A percentile compares a stretch with the other conserved stretches of the same genome.
Conservation (phyloP, 2,888 invertebrate species). For the Imbricaverruca yamaguchii region DNA sequence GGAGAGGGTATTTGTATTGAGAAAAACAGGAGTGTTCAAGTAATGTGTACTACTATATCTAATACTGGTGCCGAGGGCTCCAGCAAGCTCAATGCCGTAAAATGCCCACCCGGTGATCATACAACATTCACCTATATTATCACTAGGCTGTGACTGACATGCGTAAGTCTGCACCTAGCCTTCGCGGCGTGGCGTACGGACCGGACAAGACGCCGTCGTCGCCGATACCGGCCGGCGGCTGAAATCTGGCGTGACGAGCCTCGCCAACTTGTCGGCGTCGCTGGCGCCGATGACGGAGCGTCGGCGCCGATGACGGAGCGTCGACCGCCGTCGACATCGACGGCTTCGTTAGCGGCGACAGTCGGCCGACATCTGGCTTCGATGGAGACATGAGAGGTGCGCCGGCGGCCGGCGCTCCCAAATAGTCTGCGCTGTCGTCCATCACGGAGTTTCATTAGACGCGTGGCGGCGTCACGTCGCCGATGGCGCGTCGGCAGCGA, state of each 20-base stretch:
- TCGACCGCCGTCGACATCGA: not conserved
- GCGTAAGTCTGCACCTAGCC: too few species aligned
- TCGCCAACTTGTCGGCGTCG: slow-evolving; percentile 1
- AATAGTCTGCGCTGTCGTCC: not conserved
- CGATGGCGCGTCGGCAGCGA: not conserved
- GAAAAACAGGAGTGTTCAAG: too few species aligned
- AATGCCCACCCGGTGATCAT: too few species aligned
- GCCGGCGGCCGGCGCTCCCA: not conserved
- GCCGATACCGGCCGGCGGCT: not conserved
- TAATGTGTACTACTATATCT: too few species aligned
- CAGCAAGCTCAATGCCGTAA: too few species aligned
- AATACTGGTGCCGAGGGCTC: too few species aligned
- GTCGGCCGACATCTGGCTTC: slow-evolving; percentile 15
- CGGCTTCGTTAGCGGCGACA: slow-evolving; percentile 22
- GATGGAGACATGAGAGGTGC: not conserved
- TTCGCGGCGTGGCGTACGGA: too few species aligned
- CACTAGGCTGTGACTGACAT: too few species aligned
- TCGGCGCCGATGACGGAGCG: slow-evolving; percentile 9
- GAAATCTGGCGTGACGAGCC: not conserved
- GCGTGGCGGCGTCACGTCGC: not conserved
- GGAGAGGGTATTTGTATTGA: too few species aligned
- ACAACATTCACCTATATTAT: too few species aligned
- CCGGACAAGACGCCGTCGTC: too few species aligned
- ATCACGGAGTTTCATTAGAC: slow-evolving; percentile 17
- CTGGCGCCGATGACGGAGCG: too few species aligned